Conservation (phyloP, 1,140 invertebrate species). For the Caenorhabditis latens region DNA sequence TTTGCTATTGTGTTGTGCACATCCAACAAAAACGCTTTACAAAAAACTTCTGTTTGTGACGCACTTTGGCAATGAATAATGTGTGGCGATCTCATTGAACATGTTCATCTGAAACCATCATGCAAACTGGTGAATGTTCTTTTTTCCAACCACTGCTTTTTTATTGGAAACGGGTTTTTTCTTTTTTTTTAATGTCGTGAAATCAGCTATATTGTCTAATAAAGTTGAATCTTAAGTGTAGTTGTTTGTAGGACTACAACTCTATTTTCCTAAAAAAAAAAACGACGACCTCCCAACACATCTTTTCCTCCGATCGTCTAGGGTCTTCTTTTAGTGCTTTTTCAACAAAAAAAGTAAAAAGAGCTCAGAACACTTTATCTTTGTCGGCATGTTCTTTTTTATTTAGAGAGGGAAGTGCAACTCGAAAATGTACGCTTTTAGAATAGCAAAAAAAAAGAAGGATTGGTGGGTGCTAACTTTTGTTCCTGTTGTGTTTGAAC, state of each 20-base stretch:
- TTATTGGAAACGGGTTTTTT: neutral
- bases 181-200: too few species aligned
- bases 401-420: neutral
- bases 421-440: neutral
- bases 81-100: neutral
- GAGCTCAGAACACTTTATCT: neutral
- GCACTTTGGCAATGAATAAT: conserved; percentile 39
- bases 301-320: too few species aligned
- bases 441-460: neutral
- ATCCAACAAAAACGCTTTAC: too few species aligned
- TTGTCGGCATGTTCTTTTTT: neutral
- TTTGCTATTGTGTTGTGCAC: too few species aligned
- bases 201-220: too few species aligned
- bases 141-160: neutral
- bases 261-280: too few species aligned
- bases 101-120: conserved; percentile 5
- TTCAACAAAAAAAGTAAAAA: neutral
- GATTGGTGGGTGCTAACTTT: neutral
- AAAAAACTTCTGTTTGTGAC: neutral
- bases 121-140: neutral
- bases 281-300: too few species aligned
- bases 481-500: neutral
- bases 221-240: too few species aligned
- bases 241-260: too few species aligned
- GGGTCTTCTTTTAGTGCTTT: neutral